Conservation (phyloP, 2,797 vertebrate species). For the Chanos chanos region DNA sequence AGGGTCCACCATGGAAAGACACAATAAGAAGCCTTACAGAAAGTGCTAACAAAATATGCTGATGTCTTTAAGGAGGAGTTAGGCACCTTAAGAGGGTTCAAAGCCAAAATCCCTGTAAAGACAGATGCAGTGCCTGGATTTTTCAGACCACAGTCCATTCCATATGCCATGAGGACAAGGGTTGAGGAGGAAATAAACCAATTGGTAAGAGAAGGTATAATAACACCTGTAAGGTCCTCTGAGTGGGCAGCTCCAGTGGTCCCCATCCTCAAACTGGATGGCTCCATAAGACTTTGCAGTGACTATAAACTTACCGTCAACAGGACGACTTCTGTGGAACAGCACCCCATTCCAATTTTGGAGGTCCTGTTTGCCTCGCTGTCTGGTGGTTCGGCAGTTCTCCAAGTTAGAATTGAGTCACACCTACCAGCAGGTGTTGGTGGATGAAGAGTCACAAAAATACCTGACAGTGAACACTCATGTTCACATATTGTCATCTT, state of each 20-base stretch:
- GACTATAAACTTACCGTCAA: slow-evolving; percentile 19
- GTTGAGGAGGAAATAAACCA: not conserved
- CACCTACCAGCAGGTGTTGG: slow-evolving; percentile 9
- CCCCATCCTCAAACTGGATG: not conserved
- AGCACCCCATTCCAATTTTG: slow-evolving; percentile 3
- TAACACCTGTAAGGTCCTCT: not conserved
- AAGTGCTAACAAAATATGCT: too few relatives aligned
- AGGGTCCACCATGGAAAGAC: too few relatives aligned
- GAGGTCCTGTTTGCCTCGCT: slow-evolving; percentile 6
- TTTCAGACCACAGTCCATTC: too few relatives aligned
- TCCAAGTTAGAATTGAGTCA: not conserved
- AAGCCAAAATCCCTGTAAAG: too few relatives aligned
- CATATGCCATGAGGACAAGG: slow-evolving; percentile 8
- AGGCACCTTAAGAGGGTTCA: too few relatives aligned
- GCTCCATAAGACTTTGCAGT: slow-evolving; percentile 5
- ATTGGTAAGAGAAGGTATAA: not conserved
- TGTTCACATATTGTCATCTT: slow-evolving; percentile 2
- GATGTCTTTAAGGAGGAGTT: too few relatives aligned
- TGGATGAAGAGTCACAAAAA: not conserved
- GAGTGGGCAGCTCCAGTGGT: slow-evolving; percentile 2
- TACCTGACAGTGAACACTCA: slow-evolving; percentile 15
- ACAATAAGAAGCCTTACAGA: too few relatives aligned
- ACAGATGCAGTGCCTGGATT: too few relatives aligned
- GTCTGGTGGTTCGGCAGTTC: not conserved
- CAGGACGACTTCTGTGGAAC: not conserved